Base-by-base conservation (phyloP, 2,113 vertebrate genomes). In the Syngnathus typhle region DNA sequence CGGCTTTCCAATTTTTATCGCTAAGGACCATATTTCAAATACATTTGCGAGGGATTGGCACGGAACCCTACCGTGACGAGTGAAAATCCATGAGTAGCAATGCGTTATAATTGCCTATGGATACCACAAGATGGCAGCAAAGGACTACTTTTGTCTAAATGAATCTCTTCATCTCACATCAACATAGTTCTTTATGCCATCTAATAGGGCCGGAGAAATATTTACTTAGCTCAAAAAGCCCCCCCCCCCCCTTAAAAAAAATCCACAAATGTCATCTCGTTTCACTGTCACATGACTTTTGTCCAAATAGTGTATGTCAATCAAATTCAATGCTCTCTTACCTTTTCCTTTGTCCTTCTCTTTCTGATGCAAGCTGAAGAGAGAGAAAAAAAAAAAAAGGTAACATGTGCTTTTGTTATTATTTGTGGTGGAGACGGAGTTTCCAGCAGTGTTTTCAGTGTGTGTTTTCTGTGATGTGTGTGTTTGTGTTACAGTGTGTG, bases 361-460 rank as follows among this genome's bases (percentile, higher is more conserved):
- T 75, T 70, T 75, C 62, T 65, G 68, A 80, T 78, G 85, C 91
- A 82, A 81, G 68, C 83, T 74, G 49, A 70, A 77, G 16, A 80
- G 87, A 81, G 85, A 67, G 66, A 69, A 23, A 32, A 32, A 32
- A 32, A 32, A 32, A 80, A 67, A 70, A 80, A 91, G 91, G 91
- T 92, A 92, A 90, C 75, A 44, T 68, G 60, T 43, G 21, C 11
- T 63, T 7, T 69, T 68, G 41, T 52, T 71, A 47, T 67, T 47
- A 49, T 38, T 36, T 3, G 0, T 41, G 46, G 18, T 71, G 41
- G 51, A 56, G 12, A 60, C 61, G 59, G 59, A 27, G 36, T 56
- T 32, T 27, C 58, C 52, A 54, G 46, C 21, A 37, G 52, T 73
- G 37, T 67, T 58, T 77, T 47, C 43, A 39, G 1, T 68, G 36